Percentiles rank a stretch among this genome's conserved stretches.
These are phyloP conservation scores for Agapetus fuscipes DNA, from an alignment of 2,888 invertebrate species.

Conservation along the genomic window DNA sequence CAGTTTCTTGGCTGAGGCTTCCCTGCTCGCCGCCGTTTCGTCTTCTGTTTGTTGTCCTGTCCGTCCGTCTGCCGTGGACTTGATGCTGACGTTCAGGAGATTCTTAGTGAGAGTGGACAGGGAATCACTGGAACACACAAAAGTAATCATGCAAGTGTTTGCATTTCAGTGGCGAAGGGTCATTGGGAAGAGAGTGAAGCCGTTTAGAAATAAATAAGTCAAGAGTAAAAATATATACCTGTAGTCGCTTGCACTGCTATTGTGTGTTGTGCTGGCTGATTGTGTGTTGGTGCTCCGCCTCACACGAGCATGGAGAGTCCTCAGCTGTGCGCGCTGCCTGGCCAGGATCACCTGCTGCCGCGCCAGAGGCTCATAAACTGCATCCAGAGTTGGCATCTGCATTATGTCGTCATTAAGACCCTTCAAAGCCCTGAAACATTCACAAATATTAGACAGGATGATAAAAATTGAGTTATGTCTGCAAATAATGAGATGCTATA, in stretches of 20 bases:
- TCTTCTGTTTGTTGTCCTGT: conserved; percentile 37
- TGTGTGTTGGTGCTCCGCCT: no score
- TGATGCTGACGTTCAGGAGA: conserved; percentile 43
- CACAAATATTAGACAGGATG: no score
- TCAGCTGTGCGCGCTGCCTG: conserved; percentile 46
- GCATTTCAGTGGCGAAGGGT: no score
- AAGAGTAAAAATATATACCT: no score
- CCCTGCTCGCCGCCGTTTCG: conserved; percentile 32
- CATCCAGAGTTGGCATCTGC: conserved; percentile 62
- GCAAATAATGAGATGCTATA: no score
- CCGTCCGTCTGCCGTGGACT: no score
- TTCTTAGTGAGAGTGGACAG: conserved; percentile 42
- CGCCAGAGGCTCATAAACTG: conserved; percentile 69
- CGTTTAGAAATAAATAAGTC: no score
- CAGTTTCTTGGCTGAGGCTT: conserved; percentile 37
- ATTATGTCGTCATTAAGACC: conserved; percentile 30
- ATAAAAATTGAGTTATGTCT: no score
- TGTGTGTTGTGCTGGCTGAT: not conserved
- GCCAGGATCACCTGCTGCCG: conserved; percentile 60
- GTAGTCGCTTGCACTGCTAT: no score
- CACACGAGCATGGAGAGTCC: conserved; percentile 32
- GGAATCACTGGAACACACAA: conserved; percentile 27
- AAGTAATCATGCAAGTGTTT: not conserved
- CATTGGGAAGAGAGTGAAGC: no score
- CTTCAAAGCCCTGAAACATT: conserved; percentile 16